phyloP scores from a whole-genome alignment of 2,797 vertebrate genomes.

The Pseudocheirus occidentalis region DNA sequence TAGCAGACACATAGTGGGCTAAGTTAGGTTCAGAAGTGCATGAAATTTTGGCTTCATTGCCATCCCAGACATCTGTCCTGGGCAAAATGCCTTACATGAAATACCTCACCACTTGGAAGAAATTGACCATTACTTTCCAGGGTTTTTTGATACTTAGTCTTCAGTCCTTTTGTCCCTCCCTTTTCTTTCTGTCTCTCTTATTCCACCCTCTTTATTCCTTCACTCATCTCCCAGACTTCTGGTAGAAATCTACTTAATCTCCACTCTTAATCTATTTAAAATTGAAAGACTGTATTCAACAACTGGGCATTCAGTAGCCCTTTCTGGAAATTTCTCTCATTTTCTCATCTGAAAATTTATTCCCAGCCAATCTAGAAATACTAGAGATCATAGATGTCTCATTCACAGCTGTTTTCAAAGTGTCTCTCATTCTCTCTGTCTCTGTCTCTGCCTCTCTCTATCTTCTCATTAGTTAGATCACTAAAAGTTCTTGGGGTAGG shows the following conservation, averaged over 20 bases:
- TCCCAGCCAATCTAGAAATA: neutral
- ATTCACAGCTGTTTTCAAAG: neutral
- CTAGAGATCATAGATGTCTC: neutral
- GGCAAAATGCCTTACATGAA: neutral
- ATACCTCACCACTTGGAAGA: neutral
- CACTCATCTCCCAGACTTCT: neutral
- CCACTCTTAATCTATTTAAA: neutral
- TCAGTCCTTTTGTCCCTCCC: neutral
- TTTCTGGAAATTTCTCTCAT: neutral
- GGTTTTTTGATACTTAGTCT: neutral
- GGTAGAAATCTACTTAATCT: neutral
- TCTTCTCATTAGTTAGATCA: neutral
- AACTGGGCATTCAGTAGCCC: too few species aligned
- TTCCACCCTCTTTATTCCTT: neutral
- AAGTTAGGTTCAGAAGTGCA: neutral
- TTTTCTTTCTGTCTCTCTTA: neutral
- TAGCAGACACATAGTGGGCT: neutral
- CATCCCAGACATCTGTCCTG: neutral
- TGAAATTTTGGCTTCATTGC: neutral
- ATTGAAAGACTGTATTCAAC: neutral
- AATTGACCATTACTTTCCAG: neutral
- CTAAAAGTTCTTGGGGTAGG: neutral
- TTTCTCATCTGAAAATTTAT: neutral
- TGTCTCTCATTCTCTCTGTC: neutral
- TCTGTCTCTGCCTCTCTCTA: too few species aligned